These are phyloP conservation scores for Phalacrocorax carbo DNA, from an alignment of 2,113 vertebrate species.

Conservation along the genomic window DNA sequence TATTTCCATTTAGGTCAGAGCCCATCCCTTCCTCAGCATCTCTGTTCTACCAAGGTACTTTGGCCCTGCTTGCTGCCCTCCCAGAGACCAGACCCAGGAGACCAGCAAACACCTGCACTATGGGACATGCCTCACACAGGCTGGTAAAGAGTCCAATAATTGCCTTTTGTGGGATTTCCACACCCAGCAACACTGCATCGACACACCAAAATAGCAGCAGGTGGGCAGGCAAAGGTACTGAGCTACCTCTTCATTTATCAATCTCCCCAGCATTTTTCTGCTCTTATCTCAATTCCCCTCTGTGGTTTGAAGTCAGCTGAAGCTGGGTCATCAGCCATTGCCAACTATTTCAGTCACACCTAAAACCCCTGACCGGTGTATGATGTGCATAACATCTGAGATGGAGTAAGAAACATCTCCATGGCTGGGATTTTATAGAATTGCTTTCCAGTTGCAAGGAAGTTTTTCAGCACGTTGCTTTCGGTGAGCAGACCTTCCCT, in stretches of 20 bases:
- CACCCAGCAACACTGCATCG: background rate
- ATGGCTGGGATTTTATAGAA: background rate
- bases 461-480: background rate
- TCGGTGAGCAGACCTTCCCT: background rate
- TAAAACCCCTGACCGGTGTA: background rate
- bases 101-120: background rate
- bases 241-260: background rate
- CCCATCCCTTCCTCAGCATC: fast-evolving
- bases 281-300: background rate
- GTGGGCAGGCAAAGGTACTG: background rate
- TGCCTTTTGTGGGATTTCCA: background rate
- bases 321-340: background rate
- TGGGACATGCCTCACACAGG: background rate
- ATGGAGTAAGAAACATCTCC: background rate
- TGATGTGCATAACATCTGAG: background rate
- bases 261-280: background rate
- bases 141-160: background rate
- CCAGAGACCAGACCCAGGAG: background rate
- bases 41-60: background rate
- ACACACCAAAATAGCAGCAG: background rate
- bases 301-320: background rate
- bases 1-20: background rate
- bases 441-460: background rate
- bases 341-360: background rate
- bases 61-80: background rate